These are phyloP conservation scores for Fukomys damarensis DNA, from an alignment of 2,113 vertebrate species.

Conservation along the genomic window DNA sequence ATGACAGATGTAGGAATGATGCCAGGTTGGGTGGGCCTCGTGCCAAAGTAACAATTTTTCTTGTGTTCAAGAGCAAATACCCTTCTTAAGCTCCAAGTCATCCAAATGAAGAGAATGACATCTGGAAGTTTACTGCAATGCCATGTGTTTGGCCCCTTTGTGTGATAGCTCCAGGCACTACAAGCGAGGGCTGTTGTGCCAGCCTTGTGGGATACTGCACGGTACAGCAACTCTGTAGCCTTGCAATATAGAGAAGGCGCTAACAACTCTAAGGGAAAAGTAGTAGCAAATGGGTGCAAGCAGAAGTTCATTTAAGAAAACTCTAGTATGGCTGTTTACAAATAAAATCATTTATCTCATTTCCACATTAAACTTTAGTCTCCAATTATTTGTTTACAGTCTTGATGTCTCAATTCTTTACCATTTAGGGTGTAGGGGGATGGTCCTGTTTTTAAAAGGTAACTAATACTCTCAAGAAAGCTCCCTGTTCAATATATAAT, in stretches of 20 bases:
- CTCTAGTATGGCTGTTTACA: conserved; percentile 17
- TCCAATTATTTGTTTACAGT: background rate
- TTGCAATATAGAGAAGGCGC: conserved; percentile 17
- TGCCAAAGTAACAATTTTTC: conserved; percentile 81
- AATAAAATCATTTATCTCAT: background rate
- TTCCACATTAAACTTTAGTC: conserved; percentile 35
- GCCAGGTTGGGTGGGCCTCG: conserved; percentile 68
- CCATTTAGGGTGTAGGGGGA: background rate
- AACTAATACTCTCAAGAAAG: conserved; percentile 11
- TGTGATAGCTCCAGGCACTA: conserved; percentile 56
- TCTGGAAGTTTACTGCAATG: conserved; percentile 68
- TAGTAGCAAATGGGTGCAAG: background rate
- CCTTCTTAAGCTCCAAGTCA: conserved; percentile 66
- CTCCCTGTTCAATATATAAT: background rate
- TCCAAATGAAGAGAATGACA: conserved; percentile 68
- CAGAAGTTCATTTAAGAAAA: conserved; percentile 25
- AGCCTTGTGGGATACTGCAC: background rate
- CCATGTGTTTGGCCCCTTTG: conserved; percentile 61
- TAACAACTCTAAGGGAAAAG: background rate
- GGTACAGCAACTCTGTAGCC: background rate
- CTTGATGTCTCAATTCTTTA: conserved; percentile 38
- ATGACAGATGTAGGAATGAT: conserved; percentile 67
- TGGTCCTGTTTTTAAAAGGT: background rate
- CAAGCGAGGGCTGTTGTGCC: background rate
- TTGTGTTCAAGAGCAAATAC: conserved; percentile 66